Evolutionary conservation across 1,140 invertebrate species (phyloP).

Genomic region (Sycophaga agraensis): DNA sequence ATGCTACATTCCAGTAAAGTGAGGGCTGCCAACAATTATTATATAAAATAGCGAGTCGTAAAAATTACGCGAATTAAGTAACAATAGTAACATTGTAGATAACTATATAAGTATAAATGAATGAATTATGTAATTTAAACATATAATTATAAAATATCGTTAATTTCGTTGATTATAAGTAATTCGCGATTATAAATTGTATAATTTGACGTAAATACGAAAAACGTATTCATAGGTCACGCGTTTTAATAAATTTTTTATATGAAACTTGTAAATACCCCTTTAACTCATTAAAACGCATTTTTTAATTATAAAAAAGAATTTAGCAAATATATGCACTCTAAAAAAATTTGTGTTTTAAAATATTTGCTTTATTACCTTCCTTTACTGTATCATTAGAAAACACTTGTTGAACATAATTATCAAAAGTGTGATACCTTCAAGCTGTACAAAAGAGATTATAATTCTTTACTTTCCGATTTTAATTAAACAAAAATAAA

Average conservation of each 20-base stretch:
- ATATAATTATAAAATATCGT: conserved; percentile 29
- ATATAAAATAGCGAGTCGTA: conserved; percentile 27
- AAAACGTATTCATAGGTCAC: conserved; percentile 28
- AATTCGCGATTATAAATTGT: conserved; percentile 27
- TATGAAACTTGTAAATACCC: conserved; percentile 42
- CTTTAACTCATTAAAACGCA: conserved; percentile 35
- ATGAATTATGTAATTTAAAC: conserved; percentile 29
- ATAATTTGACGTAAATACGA: conserved; percentile 29
- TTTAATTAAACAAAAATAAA: too few relatives aligned
- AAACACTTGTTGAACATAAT: too few relatives aligned
- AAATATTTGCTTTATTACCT: conserved; percentile 15
- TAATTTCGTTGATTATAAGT: conserved; percentile 30
- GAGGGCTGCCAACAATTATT: conserved; percentile 31
- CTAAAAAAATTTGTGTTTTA: conserved; percentile 23
- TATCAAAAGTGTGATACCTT: too few relatives aligned
- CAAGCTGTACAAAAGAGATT: too few relatives aligned
- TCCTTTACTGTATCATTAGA: not conserved
- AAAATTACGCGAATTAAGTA: conserved; percentile 25
- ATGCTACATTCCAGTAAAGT: conserved; percentile 32
- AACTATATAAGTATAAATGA: conserved; percentile 27
- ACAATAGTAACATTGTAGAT: conserved; percentile 31
- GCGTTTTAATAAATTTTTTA: conserved; percentile 34
- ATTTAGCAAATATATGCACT: conserved; percentile 30
- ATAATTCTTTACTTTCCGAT: too few relatives aligned
- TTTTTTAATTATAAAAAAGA: conserved; percentile 34